Evolutionary conservation across 2,113 vertebrate species (phyloP), one percentile per base, ranked within the genome.

Genomic region (Otis tarda): DNA sequence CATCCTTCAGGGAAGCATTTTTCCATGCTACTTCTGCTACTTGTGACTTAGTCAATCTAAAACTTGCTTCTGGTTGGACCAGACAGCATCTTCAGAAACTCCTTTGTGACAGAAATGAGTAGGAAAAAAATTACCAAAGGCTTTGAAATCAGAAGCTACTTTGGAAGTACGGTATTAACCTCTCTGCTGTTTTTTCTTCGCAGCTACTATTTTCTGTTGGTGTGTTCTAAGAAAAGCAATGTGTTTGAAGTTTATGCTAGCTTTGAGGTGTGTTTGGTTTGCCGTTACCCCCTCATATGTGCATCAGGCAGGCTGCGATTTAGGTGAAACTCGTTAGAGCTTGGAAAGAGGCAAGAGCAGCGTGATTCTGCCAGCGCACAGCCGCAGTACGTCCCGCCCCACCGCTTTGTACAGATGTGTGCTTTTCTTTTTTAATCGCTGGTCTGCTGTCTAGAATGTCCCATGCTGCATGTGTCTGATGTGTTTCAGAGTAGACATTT

Each of bases 11-110:
- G 91, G 83, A 87, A 93, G 73, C 1, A 1, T 77, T 89, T 91
- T 91, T 67, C 53, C 14, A 4, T 73, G 76, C 59, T 89, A 25
- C 55, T 83, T 85, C 52, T 70, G 87, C 69, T 95, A 31, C 45
- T 92, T 1, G 2, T 25, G 60, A 63, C 39, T 88, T 83, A 63
- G 47, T 63, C 65, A 71, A 11, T 56, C 27, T 83, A 39, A 87
- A 89, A 20, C 18, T 17, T 0, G 4, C 28, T 67, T 59, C 55
- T 86, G 81, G 35, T 89, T 70, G 69, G 73, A 55, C 49, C 81
- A 60, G 47, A 76, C 7, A 57, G 55, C 83, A 30, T 89, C 75
- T 85, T 88, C 41, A 94, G 86, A 86, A 94, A 50, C 41, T 59
- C 31, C 50, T 60, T 65, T 68, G 78, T 82, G 77, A 49, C 59